phyloP scores from a whole-genome alignment of 2,888 invertebrate species.

The Drosophila greeni region DNA sequence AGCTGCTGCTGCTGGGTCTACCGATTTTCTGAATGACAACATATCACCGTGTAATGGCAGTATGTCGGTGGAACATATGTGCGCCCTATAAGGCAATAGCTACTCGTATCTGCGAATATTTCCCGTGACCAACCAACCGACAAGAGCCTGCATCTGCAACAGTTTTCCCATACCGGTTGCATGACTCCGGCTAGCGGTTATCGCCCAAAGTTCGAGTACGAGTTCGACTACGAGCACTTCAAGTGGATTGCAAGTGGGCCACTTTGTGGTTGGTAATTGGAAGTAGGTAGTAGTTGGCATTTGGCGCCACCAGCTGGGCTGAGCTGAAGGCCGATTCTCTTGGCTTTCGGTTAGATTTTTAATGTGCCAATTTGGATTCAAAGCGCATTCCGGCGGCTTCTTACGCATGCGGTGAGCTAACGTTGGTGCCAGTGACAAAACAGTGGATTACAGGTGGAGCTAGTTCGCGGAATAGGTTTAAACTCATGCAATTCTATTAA shows the following conservation, averaged over 20 bases:
- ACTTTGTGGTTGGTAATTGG: constrained; percentile 29
- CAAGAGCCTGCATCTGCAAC: constrained; percentile 42
- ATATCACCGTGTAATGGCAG: constrained; percentile 24
- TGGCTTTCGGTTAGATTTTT: constrained; percentile 28
- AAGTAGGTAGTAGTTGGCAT: constrained; percentile 7
- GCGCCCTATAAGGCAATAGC: constrained; percentile 51
- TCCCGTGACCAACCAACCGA: constrained; percentile 35
- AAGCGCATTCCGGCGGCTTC: constrained; percentile 26
- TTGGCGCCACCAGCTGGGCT: constrained; percentile 32
- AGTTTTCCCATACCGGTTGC: constrained; percentile 57
- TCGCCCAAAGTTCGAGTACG: constrained; percentile 24
- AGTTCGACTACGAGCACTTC: constrained; percentile 10
- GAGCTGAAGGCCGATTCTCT: constrained; percentile 59
- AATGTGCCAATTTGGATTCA: constrained; percentile 59
- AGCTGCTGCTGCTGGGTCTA: constrained; percentile 16
- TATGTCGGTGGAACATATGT: constrained; percentile 52
- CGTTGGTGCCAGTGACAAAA: background rate
- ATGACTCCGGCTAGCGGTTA: constrained; percentile 33
- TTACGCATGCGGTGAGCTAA: constrained; percentile 32
- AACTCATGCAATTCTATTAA: background rate
- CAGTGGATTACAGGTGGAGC: constrained; percentile 25
- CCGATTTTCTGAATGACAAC: constrained; percentile 37
- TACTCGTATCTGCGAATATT: constrained; percentile 11
- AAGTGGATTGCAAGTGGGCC: constrained; percentile 46
- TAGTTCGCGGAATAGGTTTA: constrained; percentile 27